phyloP scores from a whole-genome alignment of 2,797 vertebrate species.

The Crenichthys baileyi region DNA sequence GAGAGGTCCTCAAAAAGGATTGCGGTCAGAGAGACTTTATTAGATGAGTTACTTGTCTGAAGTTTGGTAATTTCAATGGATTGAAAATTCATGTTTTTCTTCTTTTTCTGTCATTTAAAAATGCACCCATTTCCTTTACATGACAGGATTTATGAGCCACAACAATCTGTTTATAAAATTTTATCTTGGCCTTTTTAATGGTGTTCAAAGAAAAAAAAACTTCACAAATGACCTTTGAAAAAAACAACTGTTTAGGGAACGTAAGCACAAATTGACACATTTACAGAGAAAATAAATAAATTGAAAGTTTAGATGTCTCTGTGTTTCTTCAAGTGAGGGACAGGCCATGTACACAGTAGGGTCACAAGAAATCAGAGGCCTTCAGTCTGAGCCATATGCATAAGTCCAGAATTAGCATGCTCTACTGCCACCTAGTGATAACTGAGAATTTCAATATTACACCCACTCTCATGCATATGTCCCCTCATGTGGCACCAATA shows the following conservation, averaged over 20 bases:
- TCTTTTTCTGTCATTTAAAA: constrained; percentile 8
- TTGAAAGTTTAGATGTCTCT: not conserved
- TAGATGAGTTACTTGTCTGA: constrained; percentile 62
- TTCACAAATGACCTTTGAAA: not conserved
- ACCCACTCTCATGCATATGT: constrained; percentile 29
- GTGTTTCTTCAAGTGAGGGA: constrained; percentile 8
- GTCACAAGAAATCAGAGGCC: constrained; percentile 31
- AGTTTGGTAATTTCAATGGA: constrained; percentile 36
- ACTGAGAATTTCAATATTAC: constrained; percentile 34
- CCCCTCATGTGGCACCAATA: constrained; percentile 2
- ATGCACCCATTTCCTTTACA: not conserved
- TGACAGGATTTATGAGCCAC: not conserved
- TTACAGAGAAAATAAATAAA: not conserved
- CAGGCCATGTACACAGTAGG: constrained; percentile 26
- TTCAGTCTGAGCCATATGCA: constrained; percentile 60
- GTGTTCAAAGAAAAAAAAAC: not conserved
- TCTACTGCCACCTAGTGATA: constrained; percentile 91
- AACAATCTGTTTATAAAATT: not conserved
- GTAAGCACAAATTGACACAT: not conserved
- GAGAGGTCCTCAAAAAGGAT: constrained; percentile 79
- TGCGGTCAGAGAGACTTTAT: constrained; percentile 77
- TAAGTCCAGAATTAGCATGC: constrained; percentile 78
- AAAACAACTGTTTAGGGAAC: not conserved
- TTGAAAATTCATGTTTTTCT: constrained; percentile 10
- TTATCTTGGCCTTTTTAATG: not conserved